Evolutionary conservation across 1,140 invertebrate genomes (phyloP).

Genomic region (Pentalonia nigronervosa): DNA sequence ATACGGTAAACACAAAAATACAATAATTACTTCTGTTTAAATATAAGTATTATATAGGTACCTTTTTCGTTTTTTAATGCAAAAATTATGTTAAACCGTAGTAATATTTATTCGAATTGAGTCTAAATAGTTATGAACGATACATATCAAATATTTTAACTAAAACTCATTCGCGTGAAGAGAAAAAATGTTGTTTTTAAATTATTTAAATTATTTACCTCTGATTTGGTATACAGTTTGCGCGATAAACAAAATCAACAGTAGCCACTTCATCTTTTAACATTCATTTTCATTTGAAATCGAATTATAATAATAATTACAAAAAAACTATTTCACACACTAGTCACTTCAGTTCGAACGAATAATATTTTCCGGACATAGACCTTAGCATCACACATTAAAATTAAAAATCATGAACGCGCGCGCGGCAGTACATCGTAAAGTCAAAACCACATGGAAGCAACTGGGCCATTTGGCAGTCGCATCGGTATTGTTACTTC

Average conservation of each 20-base stretch:
- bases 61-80: not conserved
- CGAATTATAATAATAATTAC: not conserved
- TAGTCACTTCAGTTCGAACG: not conserved
- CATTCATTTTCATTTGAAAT: not conserved
- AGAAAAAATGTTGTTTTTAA: not conserved
- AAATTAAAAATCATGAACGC: slow-evolving; percentile 8
- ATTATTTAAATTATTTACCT: slow-evolving; percentile 15
- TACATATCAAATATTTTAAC: not conserved
- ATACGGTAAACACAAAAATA: not conserved
- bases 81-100: not conserved
- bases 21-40: not conserved
- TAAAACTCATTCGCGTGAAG: not conserved
- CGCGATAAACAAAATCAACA: not conserved
- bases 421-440: not conserved
- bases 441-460: slow-evolving; percentile 50
- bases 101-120: not conserved
- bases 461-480: slow-evolving; percentile 35
- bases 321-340: not conserved
- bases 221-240: not conserved
- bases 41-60: not conserved
- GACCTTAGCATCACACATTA: not conserved
- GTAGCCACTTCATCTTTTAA: not conserved
- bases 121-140: not conserved
- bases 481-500: slow-evolving; percentile 39
- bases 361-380: not conserved